Percentiles rank a stretch among this genome's conserved stretches.
Evolutionary conservation across 2,113 vertebrate species (phyloP).

Genomic region (Arizona elegans): DNA sequence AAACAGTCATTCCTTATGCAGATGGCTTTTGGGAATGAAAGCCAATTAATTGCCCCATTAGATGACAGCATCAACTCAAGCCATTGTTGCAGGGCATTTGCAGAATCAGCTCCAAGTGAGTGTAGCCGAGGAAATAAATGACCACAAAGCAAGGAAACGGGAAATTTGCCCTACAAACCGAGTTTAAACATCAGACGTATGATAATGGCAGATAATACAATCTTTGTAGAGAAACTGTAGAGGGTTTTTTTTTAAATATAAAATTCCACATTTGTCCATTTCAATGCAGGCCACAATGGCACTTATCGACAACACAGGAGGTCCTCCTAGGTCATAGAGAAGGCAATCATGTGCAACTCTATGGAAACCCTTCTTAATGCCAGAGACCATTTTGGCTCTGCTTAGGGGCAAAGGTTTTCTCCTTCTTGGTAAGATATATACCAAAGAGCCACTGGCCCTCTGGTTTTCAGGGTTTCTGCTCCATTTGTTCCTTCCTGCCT

Average conservation of each 20-base stretch:
- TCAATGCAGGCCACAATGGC: too few relatives aligned
- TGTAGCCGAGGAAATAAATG: constrained; percentile 32
- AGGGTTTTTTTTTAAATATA: background rate
- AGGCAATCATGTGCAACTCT: background rate
- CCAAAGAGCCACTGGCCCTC: background rate
- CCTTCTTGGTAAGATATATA: background rate
- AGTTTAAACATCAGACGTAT: background rate
- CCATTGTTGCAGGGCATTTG: constrained; percentile 48
- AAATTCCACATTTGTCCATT: background rate
- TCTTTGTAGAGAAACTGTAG: background rate
- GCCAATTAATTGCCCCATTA: constrained; percentile 66
- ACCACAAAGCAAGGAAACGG: background rate
- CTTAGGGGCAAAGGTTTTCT: background rate
- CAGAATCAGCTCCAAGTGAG: constrained; percentile 56
- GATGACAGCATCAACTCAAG: constrained; percentile 65
- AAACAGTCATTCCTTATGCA: constrained; percentile 58
- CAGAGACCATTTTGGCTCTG: background rate
- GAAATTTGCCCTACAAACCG: constrained; percentile 32
- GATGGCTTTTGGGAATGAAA: constrained; percentile 56
- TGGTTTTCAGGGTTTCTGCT: background rate
- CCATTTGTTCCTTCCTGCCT: background rate
- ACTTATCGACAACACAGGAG: background rate
- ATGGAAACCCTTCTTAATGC: background rate
- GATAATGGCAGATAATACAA: background rate
- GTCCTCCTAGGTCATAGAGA: background rate